Percentiles rank a stretch among this genome's conserved stretches.
These are phyloP conservation scores for Eciton burchellii DNA, from an alignment of 1,140 invertebrate species.

Conservation along the genomic window DNA sequence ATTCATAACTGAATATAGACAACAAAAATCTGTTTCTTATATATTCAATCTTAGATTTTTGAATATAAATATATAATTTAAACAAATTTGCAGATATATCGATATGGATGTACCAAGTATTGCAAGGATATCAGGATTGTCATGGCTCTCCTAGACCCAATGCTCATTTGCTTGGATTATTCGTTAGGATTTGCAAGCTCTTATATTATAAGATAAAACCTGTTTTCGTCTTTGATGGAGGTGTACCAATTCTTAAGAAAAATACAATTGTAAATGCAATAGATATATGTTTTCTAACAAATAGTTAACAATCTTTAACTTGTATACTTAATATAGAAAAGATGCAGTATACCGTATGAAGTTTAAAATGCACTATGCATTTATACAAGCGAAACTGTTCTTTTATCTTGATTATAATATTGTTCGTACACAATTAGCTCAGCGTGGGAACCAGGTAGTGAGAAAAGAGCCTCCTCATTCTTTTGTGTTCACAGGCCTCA, in stretches of 20 bases:
- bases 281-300: constrained; percentile 26
- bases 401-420: constrained; percentile 82
- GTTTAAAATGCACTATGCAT: constrained; percentile 25
- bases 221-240: constrained; percentile 99
- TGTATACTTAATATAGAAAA: constrained; percentile 28
- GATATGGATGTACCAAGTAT: constrained; percentile 98
- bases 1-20: too few relatives aligned
- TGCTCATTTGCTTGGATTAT: constrained; percentile 97
- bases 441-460: constrained; percentile 82
- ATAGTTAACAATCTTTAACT: constrained; percentile 23
- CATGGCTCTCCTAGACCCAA: constrained; percentile 93
- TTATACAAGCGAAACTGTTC: constrained; percentile 64
- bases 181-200: constrained; percentile 97
- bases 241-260: constrained; percentile 95
- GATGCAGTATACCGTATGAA: not conserved
- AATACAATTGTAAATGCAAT: constrained; percentile 93
- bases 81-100: constrained; percentile 93
- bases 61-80: constrained; percentile 26
- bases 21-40: too few relatives aligned
- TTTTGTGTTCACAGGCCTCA: constrained; percentile 87
- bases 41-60: too few relatives aligned
- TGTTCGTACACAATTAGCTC: constrained; percentile 80
- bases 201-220: constrained; percentile 98
- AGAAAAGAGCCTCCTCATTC: constrained; percentile 80
- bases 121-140: constrained; percentile 97